Evolutionary conservation across 2,888 invertebrate genomes (phyloP).

Genomic region (Alsophila aescularia): DNA sequence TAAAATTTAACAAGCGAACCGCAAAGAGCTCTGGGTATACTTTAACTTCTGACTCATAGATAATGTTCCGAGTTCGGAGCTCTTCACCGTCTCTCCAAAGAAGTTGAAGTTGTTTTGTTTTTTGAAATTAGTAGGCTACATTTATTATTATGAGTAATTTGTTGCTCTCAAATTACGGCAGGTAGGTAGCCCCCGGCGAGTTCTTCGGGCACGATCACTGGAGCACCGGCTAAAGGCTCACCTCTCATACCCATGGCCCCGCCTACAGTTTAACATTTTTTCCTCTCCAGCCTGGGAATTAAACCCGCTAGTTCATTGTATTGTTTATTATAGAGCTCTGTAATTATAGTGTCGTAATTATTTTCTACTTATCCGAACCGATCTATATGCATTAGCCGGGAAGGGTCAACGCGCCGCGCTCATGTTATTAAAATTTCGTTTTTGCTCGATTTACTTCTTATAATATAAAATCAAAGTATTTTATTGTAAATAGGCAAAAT

Average conservation of each 20-base stretch:
- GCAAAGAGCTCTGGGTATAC: constrained; percentile 28
- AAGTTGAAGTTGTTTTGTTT: constrained; percentile 60
- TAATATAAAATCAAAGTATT: too few species aligned
- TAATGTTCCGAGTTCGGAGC: constrained; percentile 53
- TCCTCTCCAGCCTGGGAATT: constrained; percentile 71
- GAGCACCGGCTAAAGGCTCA: constrained; percentile 62
- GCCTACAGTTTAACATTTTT: constrained; percentile 82
- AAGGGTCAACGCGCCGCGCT: constrained; percentile 33
- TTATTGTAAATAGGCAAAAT: too few species aligned
- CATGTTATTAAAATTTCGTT: constrained; percentile 18
- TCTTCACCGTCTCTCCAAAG: constrained; percentile 56
- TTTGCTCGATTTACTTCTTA: constrained; percentile 6
- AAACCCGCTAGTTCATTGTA: constrained; percentile 68
- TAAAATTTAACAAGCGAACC: constrained; percentile 12
- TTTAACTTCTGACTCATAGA: constrained; percentile 57
- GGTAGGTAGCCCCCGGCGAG: constrained; percentile 81
- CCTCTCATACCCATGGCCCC: constrained; percentile 60
- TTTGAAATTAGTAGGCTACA: constrained; percentile 75
- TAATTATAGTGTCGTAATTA: constrained; percentile 71
- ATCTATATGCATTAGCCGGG: constrained; percentile 32
- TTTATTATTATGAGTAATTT: constrained; percentile 83
- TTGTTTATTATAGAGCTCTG: constrained; percentile 72
- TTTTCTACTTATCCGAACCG: constrained; percentile 46
- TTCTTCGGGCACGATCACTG: constrained; percentile 60
- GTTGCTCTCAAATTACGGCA: constrained; percentile 79